Evolutionary conservation across 1,140 invertebrate species (phyloP).

Genomic region (Trichomalopsis sarcophagae): DNA sequence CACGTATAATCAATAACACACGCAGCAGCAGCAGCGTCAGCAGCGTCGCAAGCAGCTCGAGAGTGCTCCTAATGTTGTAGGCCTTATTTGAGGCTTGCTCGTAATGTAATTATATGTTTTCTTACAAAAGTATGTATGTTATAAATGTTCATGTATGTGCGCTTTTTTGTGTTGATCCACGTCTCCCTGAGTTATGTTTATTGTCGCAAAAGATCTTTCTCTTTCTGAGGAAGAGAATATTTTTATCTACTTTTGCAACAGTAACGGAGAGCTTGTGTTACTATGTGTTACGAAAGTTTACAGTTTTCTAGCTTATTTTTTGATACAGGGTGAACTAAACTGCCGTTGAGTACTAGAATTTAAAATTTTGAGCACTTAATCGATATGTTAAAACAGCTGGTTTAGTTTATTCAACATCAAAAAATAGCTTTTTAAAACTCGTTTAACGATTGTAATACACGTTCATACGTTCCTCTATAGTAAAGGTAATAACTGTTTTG

Average conservation of each 20-base stretch:
- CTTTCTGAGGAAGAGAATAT: conserved; percentile 7
- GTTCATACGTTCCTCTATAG: neutral
- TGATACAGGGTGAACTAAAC: neutral
- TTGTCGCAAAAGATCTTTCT: conserved; percentile 3
- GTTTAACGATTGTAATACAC: neutral
- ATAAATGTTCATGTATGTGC: conserved; percentile 44
- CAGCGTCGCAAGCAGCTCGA: conserved; percentile 49
- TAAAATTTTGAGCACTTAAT: too few relatives aligned
- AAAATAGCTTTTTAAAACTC: neutral
- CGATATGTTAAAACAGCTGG: neutral
- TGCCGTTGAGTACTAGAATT: neutral
- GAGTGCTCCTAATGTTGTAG: conserved; percentile 34
- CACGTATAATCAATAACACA: neutral
- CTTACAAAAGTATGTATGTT: conserved; percentile 56
- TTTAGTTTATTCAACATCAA: neutral
- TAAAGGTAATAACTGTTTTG: neutral
- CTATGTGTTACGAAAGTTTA: neutral
- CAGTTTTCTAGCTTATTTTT: neutral
- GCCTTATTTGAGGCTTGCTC: conserved; percentile 54
- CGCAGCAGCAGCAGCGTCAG: conserved; percentile 14
- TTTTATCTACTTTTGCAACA: conserved; percentile 21
- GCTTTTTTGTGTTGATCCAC: conserved; percentile 48
- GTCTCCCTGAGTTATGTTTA: conserved; percentile 30
- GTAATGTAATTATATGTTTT: conserved; percentile 50
- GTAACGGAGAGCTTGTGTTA: neutral